These are phyloP conservation scores for Heliangelus exortis DNA, from an alignment of 2,797 vertebrate genomes.

Conservation along the genomic window DNA sequence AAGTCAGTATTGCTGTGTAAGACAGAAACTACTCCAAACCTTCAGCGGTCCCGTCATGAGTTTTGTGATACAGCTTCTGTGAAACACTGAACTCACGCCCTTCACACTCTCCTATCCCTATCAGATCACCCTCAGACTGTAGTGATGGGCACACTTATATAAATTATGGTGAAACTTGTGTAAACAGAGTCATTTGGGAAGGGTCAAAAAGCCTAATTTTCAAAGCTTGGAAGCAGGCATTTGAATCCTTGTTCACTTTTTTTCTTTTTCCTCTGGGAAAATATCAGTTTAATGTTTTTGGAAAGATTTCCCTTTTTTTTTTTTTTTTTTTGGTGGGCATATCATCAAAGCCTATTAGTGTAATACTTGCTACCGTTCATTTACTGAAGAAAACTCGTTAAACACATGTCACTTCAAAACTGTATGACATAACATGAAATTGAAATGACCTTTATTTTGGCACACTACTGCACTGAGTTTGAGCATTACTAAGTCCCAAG, in stretches of 20 bases:
- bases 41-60: not conserved
- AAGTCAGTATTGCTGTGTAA: not conserved
- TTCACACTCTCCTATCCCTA: not conserved
- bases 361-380: constrained; percentile 58
- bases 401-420: constrained; percentile 70
- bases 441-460: constrained; percentile 70
- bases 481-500: constrained; percentile 19
- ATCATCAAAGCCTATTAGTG: constrained; percentile 48
- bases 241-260: not conserved
- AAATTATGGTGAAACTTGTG: not conserved
- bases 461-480: not conserved
- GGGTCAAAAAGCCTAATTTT: not conserved
- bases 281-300: constrained; percentile 13
- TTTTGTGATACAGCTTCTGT: not conserved
- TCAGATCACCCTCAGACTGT: not conserved
- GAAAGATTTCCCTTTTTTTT: not conserved
- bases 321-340: not conserved
- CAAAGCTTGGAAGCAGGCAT: not conserved
- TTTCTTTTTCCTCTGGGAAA: not conserved
- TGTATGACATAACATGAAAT: constrained; percentile 51
- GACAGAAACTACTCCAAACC: not conserved
- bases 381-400: constrained; percentile 63
- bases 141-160: not conserved
- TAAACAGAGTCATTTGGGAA: not conserved
- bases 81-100: not conserved